Evolutionary conservation across 92 coral and sea anemone species (phyloP), one percentile per base, ranked within the genome.

Genomic region (Muricea muricata): DNA sequence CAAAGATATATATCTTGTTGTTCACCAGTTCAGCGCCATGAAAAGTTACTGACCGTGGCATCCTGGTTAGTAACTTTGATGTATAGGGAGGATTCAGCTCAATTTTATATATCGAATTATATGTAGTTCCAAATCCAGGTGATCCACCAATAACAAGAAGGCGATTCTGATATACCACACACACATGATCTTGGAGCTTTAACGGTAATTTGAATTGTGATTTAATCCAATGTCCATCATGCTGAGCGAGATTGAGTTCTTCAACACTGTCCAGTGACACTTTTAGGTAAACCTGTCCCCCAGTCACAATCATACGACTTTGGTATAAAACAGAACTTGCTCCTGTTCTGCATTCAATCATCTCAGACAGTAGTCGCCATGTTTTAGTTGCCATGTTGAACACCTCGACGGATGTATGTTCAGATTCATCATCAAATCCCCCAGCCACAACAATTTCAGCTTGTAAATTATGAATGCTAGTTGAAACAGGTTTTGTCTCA

Each of bases 391-490:
- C 65, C 28, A 57, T 9, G 14, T 57, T 57, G 29, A 57, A 28
- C 28, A 57, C 30, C 26, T 67, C 74, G 35, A 33, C 74, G n/a
- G n/a, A n/a, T n/a, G n/a, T n/a, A n/a, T n/a, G n/a, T n/a, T n/a
- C n/a, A 1, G 69, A 61, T 54, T 54, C 20, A 25, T 15, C 20
- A 8, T 25, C 61, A 21, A 15, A 21, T 8, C 65, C 65, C 0
- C 65, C 65, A 7, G 65, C 65, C 10, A 57, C 65, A 57, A 57
- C 65, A n/a, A 57, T 20, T 57, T 57, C 65, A n/a, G n/a, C n/a
- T n/a, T n/a, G n/a, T n/a, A n/a, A n/a, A n/a, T n/a, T n/a, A n/a
- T n/a, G n/a, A n/a, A n/a, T n/a, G n/a, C n/a, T n/a, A n/a, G n/a
- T n/a, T n/a, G n/a, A n/a, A n/a, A n/a, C n/a, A n/a, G n/a, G n/a